These are phyloP conservation scores for Hippopotamyrus pictus DNA, from an alignment of 2,797 vertebrate genomes.

Conservation along the genomic window DNA sequence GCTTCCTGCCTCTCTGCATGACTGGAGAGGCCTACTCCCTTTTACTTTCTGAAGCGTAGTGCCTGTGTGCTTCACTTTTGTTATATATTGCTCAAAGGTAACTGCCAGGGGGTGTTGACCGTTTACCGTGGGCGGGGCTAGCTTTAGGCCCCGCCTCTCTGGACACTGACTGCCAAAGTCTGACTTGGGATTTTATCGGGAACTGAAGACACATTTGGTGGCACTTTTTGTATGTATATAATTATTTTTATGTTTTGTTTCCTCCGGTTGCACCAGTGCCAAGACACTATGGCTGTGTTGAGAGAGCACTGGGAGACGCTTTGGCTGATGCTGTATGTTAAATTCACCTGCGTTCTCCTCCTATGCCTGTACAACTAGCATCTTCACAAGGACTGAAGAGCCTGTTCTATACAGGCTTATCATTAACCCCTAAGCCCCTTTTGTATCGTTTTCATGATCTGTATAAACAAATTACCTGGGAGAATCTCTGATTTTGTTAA, in stretches of 20 bases:
- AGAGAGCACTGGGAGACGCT: too few relatives aligned
- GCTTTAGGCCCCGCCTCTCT: background rate
- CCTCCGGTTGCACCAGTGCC: background rate
- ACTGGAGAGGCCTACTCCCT: background rate
- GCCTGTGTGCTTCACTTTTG: background rate
- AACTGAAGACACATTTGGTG: background rate
- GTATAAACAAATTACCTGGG: background rate
- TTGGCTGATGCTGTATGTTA: background rate
- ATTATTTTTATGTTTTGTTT: background rate
- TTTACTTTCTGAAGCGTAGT: background rate
- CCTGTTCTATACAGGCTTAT: background rate
- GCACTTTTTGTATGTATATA: background rate
- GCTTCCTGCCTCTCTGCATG: background rate
- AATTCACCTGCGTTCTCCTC: background rate
- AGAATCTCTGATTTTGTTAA: background rate
- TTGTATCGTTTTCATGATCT: background rate
- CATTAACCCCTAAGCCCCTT: background rate
- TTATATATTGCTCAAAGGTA: background rate
- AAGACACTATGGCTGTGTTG: background rate
- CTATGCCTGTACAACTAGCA: background rate
- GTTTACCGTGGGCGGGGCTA: background rate
- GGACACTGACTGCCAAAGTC: background rate
- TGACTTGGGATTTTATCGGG: background rate
- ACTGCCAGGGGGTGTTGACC: background rate
- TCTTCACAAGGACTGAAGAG: background rate